Evolutionary conservation across 1,140 invertebrate genomes (phyloP).

Genomic region (Pseudobourletiella spinata): DNA sequence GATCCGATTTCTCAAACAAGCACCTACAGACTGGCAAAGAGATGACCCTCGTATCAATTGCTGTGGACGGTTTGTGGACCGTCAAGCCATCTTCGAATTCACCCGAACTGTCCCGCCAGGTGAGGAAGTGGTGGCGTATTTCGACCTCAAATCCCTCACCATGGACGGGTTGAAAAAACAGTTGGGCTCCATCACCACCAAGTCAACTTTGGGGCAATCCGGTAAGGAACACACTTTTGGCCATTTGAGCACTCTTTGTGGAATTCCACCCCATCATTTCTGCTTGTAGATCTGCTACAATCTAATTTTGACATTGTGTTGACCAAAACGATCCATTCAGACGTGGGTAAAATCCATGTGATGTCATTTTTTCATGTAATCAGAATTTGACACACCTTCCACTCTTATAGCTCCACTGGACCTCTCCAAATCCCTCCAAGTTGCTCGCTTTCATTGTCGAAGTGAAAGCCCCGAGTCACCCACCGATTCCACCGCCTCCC

Average conservation of each 20-base stretch:
- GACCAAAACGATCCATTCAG: too few relatives aligned
- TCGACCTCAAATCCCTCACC: conserved; percentile 19
- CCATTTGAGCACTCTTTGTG: too few relatives aligned
- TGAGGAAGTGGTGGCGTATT: conserved; percentile 13
- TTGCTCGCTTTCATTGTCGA: neutral
- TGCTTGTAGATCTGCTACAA: too few relatives aligned
- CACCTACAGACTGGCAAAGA: neutral
- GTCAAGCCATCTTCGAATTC: conserved; percentile 18
- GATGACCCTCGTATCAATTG: conserved; percentile 17
- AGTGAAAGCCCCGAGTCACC: neutral
- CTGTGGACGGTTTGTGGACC: conserved; percentile 12
- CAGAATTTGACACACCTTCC: too few relatives aligned
- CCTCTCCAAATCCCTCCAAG: conserved; percentile 11
- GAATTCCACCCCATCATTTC: too few relatives aligned
- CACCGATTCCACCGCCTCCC: neutral
- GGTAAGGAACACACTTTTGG: too few relatives aligned
- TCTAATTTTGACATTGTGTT: too few relatives aligned
- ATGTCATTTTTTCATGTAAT: too few relatives aligned
- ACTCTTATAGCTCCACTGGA: conserved; percentile 20
- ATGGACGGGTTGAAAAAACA: too few relatives aligned
- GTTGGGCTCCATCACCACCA: neutral
- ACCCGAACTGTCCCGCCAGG: conserved; percentile 7
- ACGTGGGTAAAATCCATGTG: too few relatives aligned
- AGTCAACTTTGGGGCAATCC: neutral
- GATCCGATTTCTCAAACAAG: conserved; percentile 16